Base-by-base conservation (phyloP, 2,888 invertebrate species). In the Drosophila kuntzei region DNA sequence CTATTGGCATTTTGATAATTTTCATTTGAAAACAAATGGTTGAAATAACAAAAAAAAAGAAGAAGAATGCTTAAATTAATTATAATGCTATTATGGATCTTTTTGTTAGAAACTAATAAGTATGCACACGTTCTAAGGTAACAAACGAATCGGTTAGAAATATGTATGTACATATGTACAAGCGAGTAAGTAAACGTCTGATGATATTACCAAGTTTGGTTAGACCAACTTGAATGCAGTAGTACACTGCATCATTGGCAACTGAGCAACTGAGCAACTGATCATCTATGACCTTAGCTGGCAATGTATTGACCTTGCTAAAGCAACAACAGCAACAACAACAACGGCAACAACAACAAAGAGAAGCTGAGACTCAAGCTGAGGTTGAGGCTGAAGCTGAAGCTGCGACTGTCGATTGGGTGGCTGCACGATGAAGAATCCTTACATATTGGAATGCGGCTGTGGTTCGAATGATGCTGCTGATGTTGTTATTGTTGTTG, bases 401-500 rank as follows among this genome's bases (percentile, higher is more conserved):
- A 41, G 60, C 51, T 49, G 50, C 9, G 32, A 43, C 34, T 16
- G 7, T 77, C 77, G 64, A 72, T 77, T 76, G 77, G 75, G 63
- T 75, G 77, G 75, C 71, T 69, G 70, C 70, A 47, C 44, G 18
- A 54, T 27, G 55, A 71, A 65, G 89, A 89, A 89, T 87, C 86
- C 83, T 85, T 83, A 87, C 81, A 86, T 76, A 60, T 79, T 68
- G 84, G 84, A 83, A 83, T 86, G 81, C 87, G 86, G 86, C 81
- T 81, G 86, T 74, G 81, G 81, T 77, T 77, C 64, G 47, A 58
- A 22, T 74, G 62, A 41, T 68, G 69, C 46, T 68, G 71, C 7
- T 54, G 68, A 20, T 50, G 55, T 1, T 47, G 16, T 1, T 18
- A 11, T 8, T 62, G 69, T 44, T 65, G 65, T 11, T 44, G 68